Evolutionary conservation across 2,113 vertebrate genomes (phyloP).

Genomic region (Hylia prasina): DNA sequence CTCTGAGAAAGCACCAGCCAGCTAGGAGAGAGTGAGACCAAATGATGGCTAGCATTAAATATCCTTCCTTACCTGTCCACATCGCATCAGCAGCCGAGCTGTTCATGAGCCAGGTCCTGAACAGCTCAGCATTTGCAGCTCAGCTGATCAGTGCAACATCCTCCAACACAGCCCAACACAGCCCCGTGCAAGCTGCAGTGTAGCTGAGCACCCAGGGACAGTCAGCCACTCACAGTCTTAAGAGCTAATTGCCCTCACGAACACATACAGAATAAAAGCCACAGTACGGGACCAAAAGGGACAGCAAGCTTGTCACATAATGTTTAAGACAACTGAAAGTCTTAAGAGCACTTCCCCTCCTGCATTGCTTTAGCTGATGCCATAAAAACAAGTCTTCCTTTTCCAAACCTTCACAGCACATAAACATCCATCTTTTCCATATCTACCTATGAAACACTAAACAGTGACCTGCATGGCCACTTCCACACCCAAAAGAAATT

Average conservation of each 20-base stretch:
- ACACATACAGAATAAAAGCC: neutral
- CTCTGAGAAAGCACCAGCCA: neutral
- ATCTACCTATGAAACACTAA: neutral
- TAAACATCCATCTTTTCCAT: neutral
- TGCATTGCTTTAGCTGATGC: neutral
- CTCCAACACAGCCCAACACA: no score
- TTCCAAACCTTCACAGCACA: neutral
- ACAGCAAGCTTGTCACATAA: neutral
- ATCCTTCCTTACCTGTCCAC: neutral
- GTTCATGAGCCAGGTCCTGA: neutral
- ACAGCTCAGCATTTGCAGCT: neutral
- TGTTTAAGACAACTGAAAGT: neutral
- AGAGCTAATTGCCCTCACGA: neutral
- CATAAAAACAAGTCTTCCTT: neutral
- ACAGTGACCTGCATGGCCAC: neutral
- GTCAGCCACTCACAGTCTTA: neutral
- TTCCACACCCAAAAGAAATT: neutral
- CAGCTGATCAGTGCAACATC: neutral
- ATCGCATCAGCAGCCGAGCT: fast-evolving
- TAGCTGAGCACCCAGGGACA: neutral
- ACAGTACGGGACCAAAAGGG: neutral
- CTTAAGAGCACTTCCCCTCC: neutral
- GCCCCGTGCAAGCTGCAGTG: neutral
- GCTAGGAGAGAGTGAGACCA: neutral
- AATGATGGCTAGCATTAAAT: neutral